Percentiles rank a stretch among this genome's conserved stretches.
Conservation (phyloP, 2,888 invertebrate genomes). For the Sussaba pulchella region DNA sequence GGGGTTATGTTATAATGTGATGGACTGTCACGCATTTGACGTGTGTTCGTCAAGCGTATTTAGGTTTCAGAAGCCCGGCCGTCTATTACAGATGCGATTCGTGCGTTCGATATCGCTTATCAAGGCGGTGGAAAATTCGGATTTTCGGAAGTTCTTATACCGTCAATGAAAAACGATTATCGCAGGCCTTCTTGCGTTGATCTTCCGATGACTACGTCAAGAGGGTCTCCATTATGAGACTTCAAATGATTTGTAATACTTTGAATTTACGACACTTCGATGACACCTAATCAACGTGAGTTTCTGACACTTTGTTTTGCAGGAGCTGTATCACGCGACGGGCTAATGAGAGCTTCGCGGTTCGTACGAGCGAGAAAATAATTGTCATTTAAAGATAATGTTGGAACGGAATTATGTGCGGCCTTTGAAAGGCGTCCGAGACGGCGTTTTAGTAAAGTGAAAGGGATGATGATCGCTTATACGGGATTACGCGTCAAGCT, state of each 20-base stretch:
- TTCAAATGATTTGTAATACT: no score
- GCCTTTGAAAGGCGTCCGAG: constrained; percentile 18
- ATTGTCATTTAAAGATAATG: neutral
- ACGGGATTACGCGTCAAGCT: constrained; percentile 50
- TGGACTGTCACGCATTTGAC: neutral
- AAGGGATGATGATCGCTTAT: constrained; percentile 57
- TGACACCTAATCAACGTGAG: no score
- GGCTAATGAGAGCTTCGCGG: neutral
- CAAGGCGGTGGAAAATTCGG: constrained; percentile 14
- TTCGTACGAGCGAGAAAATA: neutral
- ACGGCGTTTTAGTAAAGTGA: constrained; percentile 17
- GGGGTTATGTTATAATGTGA: no score
- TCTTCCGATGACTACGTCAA: constrained; percentile 18
- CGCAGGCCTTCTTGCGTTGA: neutral
- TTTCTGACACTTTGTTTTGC: no score
- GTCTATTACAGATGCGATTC: neutral
- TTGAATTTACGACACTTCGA: no score
- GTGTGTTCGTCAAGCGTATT: constrained; percentile 3
- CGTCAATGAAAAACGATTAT: constrained; percentile 43
- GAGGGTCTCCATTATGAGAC: constrained; percentile 46
- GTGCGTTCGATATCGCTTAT: constrained; percentile 6
- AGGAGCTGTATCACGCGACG: no score
- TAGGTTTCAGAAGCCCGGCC: constrained; percentile 9
- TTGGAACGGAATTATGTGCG: constrained; percentile 22
- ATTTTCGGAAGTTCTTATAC: constrained; percentile 38